phyloP scores from a whole-genome alignment of 2,888 invertebrate genomes.

The Smittia aterrima region DNA sequence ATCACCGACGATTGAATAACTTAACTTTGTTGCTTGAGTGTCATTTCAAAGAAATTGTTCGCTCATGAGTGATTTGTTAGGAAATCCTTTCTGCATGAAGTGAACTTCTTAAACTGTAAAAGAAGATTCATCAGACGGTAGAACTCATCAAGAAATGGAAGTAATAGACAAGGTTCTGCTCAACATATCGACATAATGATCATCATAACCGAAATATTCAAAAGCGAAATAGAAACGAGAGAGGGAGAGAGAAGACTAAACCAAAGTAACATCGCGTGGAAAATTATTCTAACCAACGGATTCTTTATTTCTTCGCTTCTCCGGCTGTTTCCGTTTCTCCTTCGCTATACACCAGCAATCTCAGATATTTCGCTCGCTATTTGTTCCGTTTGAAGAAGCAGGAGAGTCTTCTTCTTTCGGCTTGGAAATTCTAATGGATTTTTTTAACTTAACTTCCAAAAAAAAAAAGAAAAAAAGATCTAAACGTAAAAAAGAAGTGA shows the following conservation, averaged over 20 bases:
- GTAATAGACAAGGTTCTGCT: conserved; percentile 30
- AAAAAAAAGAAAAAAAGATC: not conserved
- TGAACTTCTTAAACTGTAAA: not conserved
- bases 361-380: conserved; percentile 28
- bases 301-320: not conserved
- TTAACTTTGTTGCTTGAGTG: too few species aligned
- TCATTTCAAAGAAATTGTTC: too few species aligned
- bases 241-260: conserved; percentile 14
- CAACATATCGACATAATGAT: conserved; percentile 38
- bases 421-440: conserved; percentile 31
- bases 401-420: not conserved
- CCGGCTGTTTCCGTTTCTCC: conserved; percentile 23
- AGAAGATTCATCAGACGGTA: not conserved
- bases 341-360: conserved; percentile 9
- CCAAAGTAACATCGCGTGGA: conserved; percentile 31
- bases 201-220: conserved; percentile 23
- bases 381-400: conserved; percentile 37
- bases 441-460: conserved; percentile 10
- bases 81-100: not conserved
- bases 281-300: conserved; percentile 41
- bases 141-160: not conserved
- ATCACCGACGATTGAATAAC: too few species aligned
- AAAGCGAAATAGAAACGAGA: not conserved
- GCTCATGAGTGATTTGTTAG: too few species aligned
- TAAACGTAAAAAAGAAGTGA: not conserved